Base-by-base conservation (phyloP, 2,113 vertebrate genomes). In the Meles meles region DNA sequence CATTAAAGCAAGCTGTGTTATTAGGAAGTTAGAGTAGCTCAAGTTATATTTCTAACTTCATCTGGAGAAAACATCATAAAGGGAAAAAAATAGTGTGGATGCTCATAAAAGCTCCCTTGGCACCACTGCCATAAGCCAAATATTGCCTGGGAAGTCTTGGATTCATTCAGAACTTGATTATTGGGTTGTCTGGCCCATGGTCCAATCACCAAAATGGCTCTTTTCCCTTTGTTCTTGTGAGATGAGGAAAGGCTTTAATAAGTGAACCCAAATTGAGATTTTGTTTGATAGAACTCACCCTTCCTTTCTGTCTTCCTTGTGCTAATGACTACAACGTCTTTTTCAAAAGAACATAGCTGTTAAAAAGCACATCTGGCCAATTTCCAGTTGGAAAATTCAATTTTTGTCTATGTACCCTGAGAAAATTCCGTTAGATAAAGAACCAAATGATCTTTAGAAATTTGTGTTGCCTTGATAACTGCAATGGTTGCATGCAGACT, bases 241-340 rank as follows among this genome's bases (percentile, higher is more conserved):
- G 47, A 88, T 49, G 72, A 95, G n/a, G n/a, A 92, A 82, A 94
- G 55, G 52, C 74, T 97, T 97, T 81, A 96, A 90, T 65, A 97
- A 95, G 63, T 88, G 37, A 97, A 85, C 31, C 49, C 39, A 44
- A 94, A 95, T 13, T 39, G 82, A 96, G 57, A 92, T 92, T 90
- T 93, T 93, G n/a, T 67, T 81, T 92, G 44, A 14, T 77, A 81
- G 44, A 77, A 94, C 14, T 63, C 44, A 61, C 17, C 27, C 1
- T 88, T 25, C 23, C 37, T 91, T 72, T 12, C 15, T 7, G 44
- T 86, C 13, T 88, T 9, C 37, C 83, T 86, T 39, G 37, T 37
- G 95, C 39, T 92, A 77, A 92, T 18, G 39, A 81, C 67, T 55
- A 5, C 2, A 59, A 8, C 2, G 2, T 57, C 63, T 44, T 77